These are phyloP conservation scores for Chascanopsetta lugubris DNA, from an alignment of 2,113 vertebrate genomes.

Conservation along the genomic window DNA sequence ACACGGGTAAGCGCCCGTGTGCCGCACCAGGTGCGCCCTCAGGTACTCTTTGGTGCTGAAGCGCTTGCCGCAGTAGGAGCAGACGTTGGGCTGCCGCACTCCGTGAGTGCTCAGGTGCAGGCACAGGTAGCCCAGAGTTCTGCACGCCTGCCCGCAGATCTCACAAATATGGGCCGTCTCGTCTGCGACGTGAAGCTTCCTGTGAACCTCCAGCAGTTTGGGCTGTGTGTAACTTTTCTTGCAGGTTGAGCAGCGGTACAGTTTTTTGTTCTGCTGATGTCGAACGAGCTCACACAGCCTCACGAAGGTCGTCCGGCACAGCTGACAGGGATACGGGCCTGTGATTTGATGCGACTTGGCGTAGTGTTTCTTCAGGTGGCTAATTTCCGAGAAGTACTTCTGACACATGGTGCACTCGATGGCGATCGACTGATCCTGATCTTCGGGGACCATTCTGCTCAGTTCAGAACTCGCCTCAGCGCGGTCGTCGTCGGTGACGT, in stretches of 20 bases:
- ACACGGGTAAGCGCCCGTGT: slow-evolving; percentile 31
- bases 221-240: slow-evolving; percentile 34
- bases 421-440: neutral
- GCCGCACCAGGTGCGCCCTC: slow-evolving; percentile 29
- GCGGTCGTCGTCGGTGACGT: neutral
- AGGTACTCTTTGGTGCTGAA: slow-evolving; percentile 28
- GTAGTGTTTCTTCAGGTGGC: slow-evolving; percentile 23
- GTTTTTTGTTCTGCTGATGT: slow-evolving; percentile 26
- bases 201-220: slow-evolving; percentile 9
- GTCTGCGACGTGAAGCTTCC: slow-evolving; percentile 1
- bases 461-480: neutral
- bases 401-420: slow-evolving; percentile 49
- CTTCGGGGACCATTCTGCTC: neutral
- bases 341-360: slow-evolving; percentile 16
- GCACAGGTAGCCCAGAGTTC: slow-evolving; percentile 14
- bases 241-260: slow-evolving; percentile 14
- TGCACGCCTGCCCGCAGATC: slow-evolving; percentile 28
- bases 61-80: slow-evolving; percentile 37
- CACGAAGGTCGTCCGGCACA: slow-evolving; percentile 36
- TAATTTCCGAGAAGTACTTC: slow-evolving; percentile 22
- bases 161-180: slow-evolving; percentile 18
- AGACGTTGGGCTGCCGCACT: neutral
- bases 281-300: slow-evolving; percentile 31
- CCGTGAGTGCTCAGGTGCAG: slow-evolving; percentile 17
- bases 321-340: slow-evolving; percentile 19